Conservation (phyloP, 2,888 invertebrate genomes). For the Plemyria rubiginata region DNA sequence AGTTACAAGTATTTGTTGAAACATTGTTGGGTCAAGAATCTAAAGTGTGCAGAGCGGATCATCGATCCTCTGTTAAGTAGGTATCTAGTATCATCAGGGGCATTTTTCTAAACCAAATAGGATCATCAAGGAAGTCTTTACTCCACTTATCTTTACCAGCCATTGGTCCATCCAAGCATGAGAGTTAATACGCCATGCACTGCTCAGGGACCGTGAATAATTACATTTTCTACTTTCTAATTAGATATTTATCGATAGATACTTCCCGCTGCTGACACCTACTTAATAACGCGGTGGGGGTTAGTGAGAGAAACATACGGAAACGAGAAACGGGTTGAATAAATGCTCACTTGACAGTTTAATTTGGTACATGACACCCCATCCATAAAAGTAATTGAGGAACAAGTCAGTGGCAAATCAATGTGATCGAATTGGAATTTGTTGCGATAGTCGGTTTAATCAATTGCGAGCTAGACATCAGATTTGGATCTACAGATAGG, state of each 20-base stretch:
- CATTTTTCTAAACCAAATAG: background rate
- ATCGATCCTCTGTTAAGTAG: too few species aligned
- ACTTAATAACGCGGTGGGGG: constrained; percentile 44
- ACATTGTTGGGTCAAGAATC: too few species aligned
- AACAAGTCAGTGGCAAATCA: constrained; percentile 10
- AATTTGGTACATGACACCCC: constrained; percentile 21
- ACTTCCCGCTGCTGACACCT: constrained; percentile 48
- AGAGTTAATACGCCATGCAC: constrained; percentile 36
- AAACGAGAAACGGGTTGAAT: constrained; percentile 23
- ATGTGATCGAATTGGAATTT: constrained; percentile 16
- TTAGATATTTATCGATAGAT: constrained; percentile 54
- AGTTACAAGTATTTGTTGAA: too few species aligned
- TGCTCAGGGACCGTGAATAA: constrained; percentile 49
- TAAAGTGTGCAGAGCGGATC: too few species aligned
- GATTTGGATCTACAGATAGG: constrained; percentile 27
- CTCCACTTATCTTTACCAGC: constrained; percentile 13
- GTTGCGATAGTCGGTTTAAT: constrained; percentile 20
- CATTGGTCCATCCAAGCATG: constrained; percentile 31
- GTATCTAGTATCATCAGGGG: too few species aligned
- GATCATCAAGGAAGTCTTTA: constrained; percentile 6
- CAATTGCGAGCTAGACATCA: constrained; percentile 23
- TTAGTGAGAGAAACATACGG: constrained; percentile 32
- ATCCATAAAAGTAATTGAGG: constrained; percentile 7
- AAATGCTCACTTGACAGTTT: constrained; percentile 19
- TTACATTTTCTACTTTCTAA: constrained; percentile 69